Base-by-base conservation (phyloP, 2,888 invertebrate species). In the Pollenia griseotomentosa region DNA sequence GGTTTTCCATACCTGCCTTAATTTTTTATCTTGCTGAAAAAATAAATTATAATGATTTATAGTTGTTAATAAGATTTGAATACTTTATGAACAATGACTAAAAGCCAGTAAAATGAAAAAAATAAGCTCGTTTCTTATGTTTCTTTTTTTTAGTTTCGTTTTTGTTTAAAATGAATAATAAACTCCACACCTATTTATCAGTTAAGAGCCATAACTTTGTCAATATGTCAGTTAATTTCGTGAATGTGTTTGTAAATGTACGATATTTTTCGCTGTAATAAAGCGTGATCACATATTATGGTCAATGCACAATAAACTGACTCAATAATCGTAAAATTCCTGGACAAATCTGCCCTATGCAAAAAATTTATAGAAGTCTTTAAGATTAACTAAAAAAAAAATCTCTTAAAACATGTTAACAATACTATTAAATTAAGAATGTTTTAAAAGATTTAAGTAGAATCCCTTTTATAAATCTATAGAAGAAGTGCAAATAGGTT, bases 171-270 rank as follows among this genome's bases (percentile, higher is more conserved):
- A 87, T 87, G 82, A 85, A 85, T 87, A 85, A 87, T 83, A 87
- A 85, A 86, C 88, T 86, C 88, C 84, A 84, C 88, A 85, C 86
- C 88, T 88, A 88, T 89, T 90, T 89, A 90, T 90, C 90, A 89
- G 88, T 89, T 89, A 89, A 89, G 81, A 89, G 90, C 90, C 89
- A 90, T 89, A 89, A 88, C 88, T 89, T 88, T 88, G 90, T 90
- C 90, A 90, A 89, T 88, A 89, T 89, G 89, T 90, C 89, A 89
- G 83, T 88, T 85, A 14, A 68, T 73, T 75, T 63, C 77, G 57
- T 65, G 14, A 44, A 61, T 79, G 83, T 68, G 40, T 71, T 55
- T 79, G 65, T 79, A 44, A 5, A 33, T 33, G 6, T 33, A 33
- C 33, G 12, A 7, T 33, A 23, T 74, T 33, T 61, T 63, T 59